A percentile compares a stretch with the other conserved stretches of the same genome.
These are phyloP conservation scores for Apostichopus californicus DNA, from an alignment of 35 echinoderm and acorn worm genomes.

Conservation along the genomic window DNA sequence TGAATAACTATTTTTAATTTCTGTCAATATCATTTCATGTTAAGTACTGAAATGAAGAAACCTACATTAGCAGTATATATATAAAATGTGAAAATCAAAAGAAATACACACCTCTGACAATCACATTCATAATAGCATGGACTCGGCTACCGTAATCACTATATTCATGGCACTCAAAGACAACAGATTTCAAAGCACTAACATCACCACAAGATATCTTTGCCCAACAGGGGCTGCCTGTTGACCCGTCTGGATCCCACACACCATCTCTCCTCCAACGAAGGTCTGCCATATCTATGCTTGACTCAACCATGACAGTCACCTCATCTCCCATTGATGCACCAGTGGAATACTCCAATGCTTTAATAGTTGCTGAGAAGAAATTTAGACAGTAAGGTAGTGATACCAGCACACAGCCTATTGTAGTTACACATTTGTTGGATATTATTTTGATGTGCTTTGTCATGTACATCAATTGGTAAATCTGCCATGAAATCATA, in stretches of 20 bases:
- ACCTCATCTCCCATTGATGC: neutral
- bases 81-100: too few species aligned
- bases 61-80: too few species aligned
- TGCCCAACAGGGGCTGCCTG: neutral
- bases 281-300: neutral
- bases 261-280: slow-evolving; percentile 11
- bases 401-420: too few species aligned
- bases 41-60: too few species aligned
- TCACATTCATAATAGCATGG: neutral
- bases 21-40: too few species aligned
- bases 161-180: neutral
- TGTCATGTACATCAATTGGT: too few species aligned
- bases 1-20: too few species aligned
- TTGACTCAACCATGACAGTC: neutral
- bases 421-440: too few species aligned
- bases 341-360: neutral
- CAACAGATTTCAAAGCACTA: neutral
- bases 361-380: neutral
- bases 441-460: too few species aligned
- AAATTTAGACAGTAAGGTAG: neutral
- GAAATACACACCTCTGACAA: neutral
- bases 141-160: neutral
- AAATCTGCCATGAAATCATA: too few species aligned
- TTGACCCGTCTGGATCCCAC: neutral
- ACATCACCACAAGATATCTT: neutral